These are phyloP conservation scores for Guaruba guarouba DNA, from an alignment of 2,113 vertebrate genomes.

Conservation along the genomic window DNA sequence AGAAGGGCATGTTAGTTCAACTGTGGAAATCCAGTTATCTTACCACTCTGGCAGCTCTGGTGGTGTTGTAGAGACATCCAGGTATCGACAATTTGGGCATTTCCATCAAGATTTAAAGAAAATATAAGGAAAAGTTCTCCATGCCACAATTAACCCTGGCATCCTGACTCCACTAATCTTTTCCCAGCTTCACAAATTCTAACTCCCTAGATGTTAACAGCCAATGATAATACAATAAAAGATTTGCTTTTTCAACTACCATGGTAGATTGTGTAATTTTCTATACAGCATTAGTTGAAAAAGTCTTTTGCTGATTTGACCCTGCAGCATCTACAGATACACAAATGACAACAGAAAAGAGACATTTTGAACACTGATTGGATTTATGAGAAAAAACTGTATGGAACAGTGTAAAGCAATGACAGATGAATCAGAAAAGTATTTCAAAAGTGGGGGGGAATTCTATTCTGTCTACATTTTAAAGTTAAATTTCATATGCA, in stretches of 20 bases:
- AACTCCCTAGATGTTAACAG: background rate
- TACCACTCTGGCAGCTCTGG: background rate
- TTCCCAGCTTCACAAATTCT: background rate
- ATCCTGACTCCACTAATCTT: background rate
- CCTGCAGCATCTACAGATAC: background rate
- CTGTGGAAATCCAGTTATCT: background rate
- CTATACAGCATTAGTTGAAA: background rate
- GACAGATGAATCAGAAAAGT: background rate
- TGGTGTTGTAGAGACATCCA: background rate
- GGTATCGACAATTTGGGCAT: background rate
- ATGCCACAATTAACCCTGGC: background rate
- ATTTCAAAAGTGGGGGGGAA: background rate
- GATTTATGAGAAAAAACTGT: background rate
- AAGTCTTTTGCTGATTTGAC: background rate
- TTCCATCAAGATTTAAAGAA: background rate
- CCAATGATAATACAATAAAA: background rate
- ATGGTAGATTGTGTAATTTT: background rate
- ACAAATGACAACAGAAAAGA: background rate
- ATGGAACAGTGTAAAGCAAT: background rate
- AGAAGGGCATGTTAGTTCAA: background rate
- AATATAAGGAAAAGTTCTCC: background rate
- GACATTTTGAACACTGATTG: background rate
- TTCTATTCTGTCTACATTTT: background rate
- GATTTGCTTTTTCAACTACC: background rate
- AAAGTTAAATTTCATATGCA: background rate